These are phyloP conservation scores for Peromyscus leucopus DNA, from an alignment of 2,113 vertebrate genomes.

Conservation along the genomic window DNA sequence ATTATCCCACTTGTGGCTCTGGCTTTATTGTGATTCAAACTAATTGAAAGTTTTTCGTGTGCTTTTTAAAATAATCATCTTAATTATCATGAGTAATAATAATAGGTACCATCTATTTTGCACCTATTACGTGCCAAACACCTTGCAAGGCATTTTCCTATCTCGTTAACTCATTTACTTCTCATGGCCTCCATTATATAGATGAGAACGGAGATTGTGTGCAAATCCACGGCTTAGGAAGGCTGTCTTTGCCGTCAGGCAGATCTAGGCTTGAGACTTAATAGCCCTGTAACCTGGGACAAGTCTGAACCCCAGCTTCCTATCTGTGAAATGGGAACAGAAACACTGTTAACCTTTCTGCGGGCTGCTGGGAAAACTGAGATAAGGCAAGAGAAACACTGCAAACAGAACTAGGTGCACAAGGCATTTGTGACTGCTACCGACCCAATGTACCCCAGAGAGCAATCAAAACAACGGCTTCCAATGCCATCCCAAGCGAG, in stretches of 20 bases:
- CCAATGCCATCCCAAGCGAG: neutral
- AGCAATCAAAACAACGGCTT: neutral
- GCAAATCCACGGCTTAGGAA: slow-evolving; percentile 6
- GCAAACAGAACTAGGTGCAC: neutral
- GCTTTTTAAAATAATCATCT: slow-evolving; percentile 47
- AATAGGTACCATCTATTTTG: slow-evolving; percentile 11
- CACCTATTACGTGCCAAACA: neutral
- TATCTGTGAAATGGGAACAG: slow-evolving; percentile 56
- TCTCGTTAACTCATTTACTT: slow-evolving; percentile 51
- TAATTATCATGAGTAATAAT: slow-evolving; percentile 55
- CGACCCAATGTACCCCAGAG: neutral
- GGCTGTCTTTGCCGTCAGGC: neutral
- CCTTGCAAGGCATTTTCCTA: neutral
- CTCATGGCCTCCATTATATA: neutral
- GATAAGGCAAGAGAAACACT: neutral
- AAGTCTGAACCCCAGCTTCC: slow-evolving; percentile 61
- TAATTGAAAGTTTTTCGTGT: slow-evolving; percentile 33
- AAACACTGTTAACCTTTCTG: slow-evolving; percentile 30
- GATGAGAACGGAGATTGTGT: slow-evolving; percentile 37
- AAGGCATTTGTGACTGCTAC: neutral
- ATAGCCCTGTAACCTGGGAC: neutral
- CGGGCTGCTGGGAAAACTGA: slow-evolving; percentile 1
- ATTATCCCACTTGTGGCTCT: neutral
- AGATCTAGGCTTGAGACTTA: slow-evolving; percentile 61
- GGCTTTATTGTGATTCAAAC: slow-evolving; percentile 39